These are phyloP conservation scores for Coelopa pilipes DNA, from an alignment of 2,888 invertebrate species.

Conservation along the genomic window DNA sequence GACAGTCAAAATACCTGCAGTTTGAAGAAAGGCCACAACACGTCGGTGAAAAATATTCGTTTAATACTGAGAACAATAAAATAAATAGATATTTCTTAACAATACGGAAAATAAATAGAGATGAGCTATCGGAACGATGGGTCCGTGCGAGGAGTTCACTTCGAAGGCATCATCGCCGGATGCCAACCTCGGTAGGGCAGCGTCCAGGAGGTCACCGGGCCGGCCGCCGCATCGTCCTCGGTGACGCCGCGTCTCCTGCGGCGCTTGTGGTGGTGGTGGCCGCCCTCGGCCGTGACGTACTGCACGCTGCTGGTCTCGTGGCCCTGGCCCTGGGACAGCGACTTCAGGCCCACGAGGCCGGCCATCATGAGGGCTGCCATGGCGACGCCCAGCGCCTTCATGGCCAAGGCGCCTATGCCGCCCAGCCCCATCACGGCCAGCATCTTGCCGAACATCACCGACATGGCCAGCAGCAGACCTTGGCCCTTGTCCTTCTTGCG, in stretches of 20 bases:
- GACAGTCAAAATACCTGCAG: too few species aligned
- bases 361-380: constrained; percentile 81
- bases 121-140: too few species aligned
- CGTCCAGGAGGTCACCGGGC: too few species aligned
- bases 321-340: constrained; percentile 71
- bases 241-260: constrained; percentile 52
- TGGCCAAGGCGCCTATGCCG: constrained; percentile 78
- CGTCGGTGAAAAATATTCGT: too few species aligned
- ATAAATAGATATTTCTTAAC: too few species aligned
- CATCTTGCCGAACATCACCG: constrained; percentile 82
- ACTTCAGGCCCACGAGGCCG: constrained; percentile 79
- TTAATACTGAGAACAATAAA: too few species aligned
- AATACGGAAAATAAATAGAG: too few species aligned
- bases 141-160: not conserved
- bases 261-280: constrained; percentile 57
- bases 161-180: constrained; percentile 24
- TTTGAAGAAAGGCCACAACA: too few species aligned
- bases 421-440: constrained; percentile 81
- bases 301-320: constrained; percentile 67
- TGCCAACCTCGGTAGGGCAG: constrained; percentile 70
- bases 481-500: constrained; percentile 74
- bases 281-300: constrained; percentile 67
- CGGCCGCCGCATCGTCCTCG: not conserved
- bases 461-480: constrained; percentile 71
- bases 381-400: constrained; percentile 80